phyloP scores from a whole-genome alignment of 2,113 vertebrate genomes.

The Zingel zingel region DNA sequence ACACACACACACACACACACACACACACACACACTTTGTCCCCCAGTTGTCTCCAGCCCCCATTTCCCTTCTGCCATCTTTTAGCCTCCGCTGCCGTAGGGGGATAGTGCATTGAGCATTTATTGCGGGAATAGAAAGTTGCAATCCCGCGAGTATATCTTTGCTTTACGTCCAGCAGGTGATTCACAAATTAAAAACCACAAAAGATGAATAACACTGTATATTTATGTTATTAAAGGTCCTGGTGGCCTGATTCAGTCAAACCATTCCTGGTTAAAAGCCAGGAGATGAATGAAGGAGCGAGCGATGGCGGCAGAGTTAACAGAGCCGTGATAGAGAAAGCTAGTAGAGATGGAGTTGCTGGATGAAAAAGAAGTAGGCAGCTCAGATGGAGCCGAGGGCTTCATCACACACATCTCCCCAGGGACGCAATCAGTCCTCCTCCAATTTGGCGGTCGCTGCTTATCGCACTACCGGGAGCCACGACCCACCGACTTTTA shows the following conservation, averaged over 20 bases:
- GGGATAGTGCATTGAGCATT: too few relatives aligned
- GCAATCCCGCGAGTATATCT: not conserved
- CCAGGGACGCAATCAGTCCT: constrained; percentile 75
- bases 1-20: too few relatives aligned
- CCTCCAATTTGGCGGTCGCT: constrained; percentile 72
- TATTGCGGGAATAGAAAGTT: not conserved
- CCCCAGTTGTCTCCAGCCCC: too few relatives aligned
- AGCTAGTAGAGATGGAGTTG: constrained; percentile 49
- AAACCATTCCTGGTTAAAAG: not conserved
- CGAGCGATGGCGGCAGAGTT: not conserved
- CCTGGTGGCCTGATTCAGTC: too few relatives aligned
- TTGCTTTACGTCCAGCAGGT: not conserved
- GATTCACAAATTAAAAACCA: not conserved
- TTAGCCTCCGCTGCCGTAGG: too few relatives aligned
- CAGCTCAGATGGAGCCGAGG: constrained; percentile 45
- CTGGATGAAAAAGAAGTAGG: constrained; percentile 45
- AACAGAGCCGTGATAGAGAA: constrained; percentile 46
- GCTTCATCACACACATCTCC: constrained; percentile 70
- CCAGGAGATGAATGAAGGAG: not conserved
- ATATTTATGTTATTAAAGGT: not conserved
- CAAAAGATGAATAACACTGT: not conserved
- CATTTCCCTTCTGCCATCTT: too few relatives aligned
- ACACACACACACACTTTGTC: too few relatives aligned
- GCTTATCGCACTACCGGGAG: constrained; percentile 77
- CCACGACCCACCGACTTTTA: constrained; percentile 75